Evolutionary conservation across 1,140 invertebrate genomes (phyloP), one percentile per base, ranked within the genome.

Genomic region (Trichonephila clavata): DNA sequence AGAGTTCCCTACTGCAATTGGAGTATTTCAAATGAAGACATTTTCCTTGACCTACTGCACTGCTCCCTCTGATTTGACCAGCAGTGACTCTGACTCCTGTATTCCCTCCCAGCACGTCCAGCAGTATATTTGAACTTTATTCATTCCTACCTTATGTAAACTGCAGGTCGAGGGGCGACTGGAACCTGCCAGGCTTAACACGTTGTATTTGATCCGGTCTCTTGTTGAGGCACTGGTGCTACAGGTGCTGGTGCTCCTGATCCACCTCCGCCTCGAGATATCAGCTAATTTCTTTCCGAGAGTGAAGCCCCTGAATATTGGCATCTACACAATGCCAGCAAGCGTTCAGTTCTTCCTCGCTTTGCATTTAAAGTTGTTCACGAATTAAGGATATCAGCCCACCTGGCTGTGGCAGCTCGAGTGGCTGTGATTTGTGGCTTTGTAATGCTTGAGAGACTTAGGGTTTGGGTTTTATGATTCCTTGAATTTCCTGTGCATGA

Each of bases 261-360:
- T 2, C 32, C 39, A 14, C n/a, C 18, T n/a, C 39, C 32, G 81
- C 14, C 32, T 57, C 5, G 81, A 84, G 39, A 50, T 20, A 39
- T 50, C 32, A 43, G 6, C 14, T 39, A 84, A n/a, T 39, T 71
- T 0, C 18, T 10, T 4, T 71, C 68, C 21, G 68, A 24, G n/a
- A 71, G 21, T 1, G 84, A 13, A 39, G 61, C 20, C 18, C 13
- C 0, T 18, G 24, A 63, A 86, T 18, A 20, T 86, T 27, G 14
- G 57, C 10, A 32, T 86, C 84, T 86, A 59, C 18, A 86, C 84
- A 20, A 86, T 86, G 2, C 84, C 84, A n/a, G 32, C 24, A 14
- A 86, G 39, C 2, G 84, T 32, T 61, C 43, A 0, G 10, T 27
- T n/a, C n/a, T n/a, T n/a, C n/a, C n/a, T n/a, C n/a, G n/a, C n/a